phyloP scores from a whole-genome alignment of 2,113 vertebrate genomes.

The Herpetotheres cachinnans region DNA sequence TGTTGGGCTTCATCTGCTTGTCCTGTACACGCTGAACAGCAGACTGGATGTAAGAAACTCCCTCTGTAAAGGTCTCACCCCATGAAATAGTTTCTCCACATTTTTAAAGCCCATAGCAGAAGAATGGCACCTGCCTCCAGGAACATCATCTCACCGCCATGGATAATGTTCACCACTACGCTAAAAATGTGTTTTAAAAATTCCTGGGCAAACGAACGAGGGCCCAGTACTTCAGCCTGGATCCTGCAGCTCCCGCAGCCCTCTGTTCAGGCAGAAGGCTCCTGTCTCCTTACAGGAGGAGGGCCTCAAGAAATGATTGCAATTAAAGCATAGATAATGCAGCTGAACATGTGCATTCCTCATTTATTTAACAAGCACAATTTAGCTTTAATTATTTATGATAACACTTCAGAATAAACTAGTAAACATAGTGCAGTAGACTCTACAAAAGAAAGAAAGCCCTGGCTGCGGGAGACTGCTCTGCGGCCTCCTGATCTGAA shows the following conservation, averaged over 20 bases:
- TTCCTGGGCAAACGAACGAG: not conserved
- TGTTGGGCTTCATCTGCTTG: not conserved
- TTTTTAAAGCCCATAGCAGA: not conserved
- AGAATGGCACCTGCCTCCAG: not conserved
- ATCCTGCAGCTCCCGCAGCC: not conserved
- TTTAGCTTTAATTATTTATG: constrained; percentile 62
- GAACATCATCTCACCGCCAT: not conserved
- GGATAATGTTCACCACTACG: not conserved
- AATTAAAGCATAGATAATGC: constrained; percentile 56
- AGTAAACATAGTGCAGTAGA: not conserved
- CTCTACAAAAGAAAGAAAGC: not conserved
- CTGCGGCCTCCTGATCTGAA: not conserved
- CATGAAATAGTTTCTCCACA: not conserved
- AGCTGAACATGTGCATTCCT: constrained; percentile 34
- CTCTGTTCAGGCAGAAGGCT: not conserved
- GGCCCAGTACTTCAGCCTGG: not conserved
- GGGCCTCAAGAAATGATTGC: not conserved
- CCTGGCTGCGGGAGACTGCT: not conserved
- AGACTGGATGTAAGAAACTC: not conserved
- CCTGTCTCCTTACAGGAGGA: not conserved
- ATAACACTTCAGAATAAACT: constrained; percentile 37
- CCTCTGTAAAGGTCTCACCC: not conserved
- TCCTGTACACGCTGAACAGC: not conserved
- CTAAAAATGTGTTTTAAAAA: not conserved
- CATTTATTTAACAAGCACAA: constrained; percentile 63